Evolutionary conservation across 1,140 invertebrate genomes (phyloP), one percentile per base, ranked within the genome.

Genomic region (Conus ventricosus): DNA sequence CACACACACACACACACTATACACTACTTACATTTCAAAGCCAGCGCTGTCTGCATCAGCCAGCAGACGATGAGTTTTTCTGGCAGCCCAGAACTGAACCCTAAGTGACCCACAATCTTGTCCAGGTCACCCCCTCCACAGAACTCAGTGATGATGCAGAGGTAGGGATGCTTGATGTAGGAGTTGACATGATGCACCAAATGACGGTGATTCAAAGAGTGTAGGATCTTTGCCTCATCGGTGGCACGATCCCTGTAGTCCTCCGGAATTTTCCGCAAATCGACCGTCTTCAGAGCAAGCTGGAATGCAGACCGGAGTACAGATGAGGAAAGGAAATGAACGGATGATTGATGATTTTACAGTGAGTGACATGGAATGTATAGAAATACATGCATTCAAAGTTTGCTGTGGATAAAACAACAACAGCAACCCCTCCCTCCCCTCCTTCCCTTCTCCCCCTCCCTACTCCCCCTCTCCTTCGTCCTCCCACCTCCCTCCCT

Each of bases 31-130:
- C 89, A 17, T 83, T 83, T 27, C 54, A 89, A 39, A 76, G 86
- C 89, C 20, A 54, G 84, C 27, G 89, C 86, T 2, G 83, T 84
- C 71, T 89, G 86, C 55, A 39, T 67, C 82, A 89, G 5, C 89
- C 89, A 89, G 83, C 86, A 87, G 17, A 87, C 86, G n/a, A 89
- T 87, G 5, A 89, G 83, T n/a, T 89, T 86, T 27, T 89, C 89
- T 10, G 89, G 89, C 25, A 89, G 71, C 23, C 82, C 82, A 4
- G 53, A 55, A 6, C 5, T 71, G 60, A 81, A 85, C 6, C 57
- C 57, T 17, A 85, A 71, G 51, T 81, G 67, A 51, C 55, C 54
- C 5, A 88, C 7, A 25, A 89, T 67, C 63, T 89, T 76, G 20
- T 80, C 71, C 80, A 89, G 60, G 54, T 89, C 89, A 20, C 89